Percentiles rank a stretch among this genome's conserved stretches.
phyloP scores from a whole-genome alignment of 2,888 invertebrate species.

The Nomada flava region DNA sequence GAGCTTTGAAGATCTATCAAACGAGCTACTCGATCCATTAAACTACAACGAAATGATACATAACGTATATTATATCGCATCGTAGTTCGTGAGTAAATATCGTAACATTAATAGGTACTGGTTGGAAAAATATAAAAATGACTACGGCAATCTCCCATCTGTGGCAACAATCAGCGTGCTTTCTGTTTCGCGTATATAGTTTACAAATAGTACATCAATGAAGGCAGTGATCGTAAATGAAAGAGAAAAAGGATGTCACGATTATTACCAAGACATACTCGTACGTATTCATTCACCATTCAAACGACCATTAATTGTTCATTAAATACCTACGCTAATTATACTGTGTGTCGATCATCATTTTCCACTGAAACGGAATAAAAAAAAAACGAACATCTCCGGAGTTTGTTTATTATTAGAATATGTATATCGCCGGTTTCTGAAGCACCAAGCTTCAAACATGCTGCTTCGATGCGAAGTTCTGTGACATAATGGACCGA shows the following conservation, averaged over 20 bases:
- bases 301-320: conserved; percentile 35
- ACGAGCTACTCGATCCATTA: not conserved
- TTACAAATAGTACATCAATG: conserved; percentile 62
- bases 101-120: not conserved
- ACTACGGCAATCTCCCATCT: conserved; percentile 10
- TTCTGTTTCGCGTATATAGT: conserved; percentile 16
- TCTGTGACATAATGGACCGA: conserved; percentile 56
- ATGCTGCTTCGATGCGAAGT: conserved; percentile 72
- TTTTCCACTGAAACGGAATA: conserved; percentile 53
- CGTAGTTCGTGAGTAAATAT: conserved; percentile 34
- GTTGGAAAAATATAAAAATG: conserved; percentile 51
- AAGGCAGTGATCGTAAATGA: conserved; percentile 67
- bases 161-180: conserved; percentile 7
- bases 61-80: not conserved
- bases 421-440: conserved; percentile 42
- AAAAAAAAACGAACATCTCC: conserved; percentile 39
- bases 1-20: conserved; percentile 26
- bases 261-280: conserved; percentile 53
- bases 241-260: conserved; percentile 54
- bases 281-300: conserved; percentile 46
- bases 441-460: conserved; percentile 71
- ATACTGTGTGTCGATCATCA: conserved; percentile 35
- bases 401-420: conserved; percentile 39
- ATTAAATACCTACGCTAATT: conserved; percentile 43
- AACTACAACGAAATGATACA: conserved; percentile 18